Conservation (phyloP, 1,140 invertebrate genomes). For the Drosophila gunungcola region DNA sequence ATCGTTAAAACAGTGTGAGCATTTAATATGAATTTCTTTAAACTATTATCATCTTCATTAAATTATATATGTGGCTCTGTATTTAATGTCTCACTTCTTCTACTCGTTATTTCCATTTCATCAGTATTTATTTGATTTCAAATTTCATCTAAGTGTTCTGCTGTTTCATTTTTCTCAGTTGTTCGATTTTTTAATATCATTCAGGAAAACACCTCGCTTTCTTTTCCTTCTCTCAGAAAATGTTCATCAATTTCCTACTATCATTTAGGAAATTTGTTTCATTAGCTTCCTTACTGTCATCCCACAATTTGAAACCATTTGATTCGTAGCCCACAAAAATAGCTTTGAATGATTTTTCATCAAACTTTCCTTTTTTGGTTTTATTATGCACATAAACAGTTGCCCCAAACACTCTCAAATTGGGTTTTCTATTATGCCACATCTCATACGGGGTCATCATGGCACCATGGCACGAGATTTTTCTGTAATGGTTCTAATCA, state of each 20-base stretch:
- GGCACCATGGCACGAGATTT: slow-evolving; percentile 10
- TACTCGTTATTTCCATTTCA: background rate
- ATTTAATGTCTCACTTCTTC: slow-evolving; percentile 29
- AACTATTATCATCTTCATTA: slow-evolving; percentile 7
- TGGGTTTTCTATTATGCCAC: slow-evolving; percentile 12
- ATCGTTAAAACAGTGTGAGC: slow-evolving; percentile 19
- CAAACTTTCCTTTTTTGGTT: slow-evolving; percentile 1
- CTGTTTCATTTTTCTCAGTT: background rate
- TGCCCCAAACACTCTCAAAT: slow-evolving; percentile 17
- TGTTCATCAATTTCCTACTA: slow-evolving; percentile 1
- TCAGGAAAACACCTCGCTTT: slow-evolving; percentile 1
- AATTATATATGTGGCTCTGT: slow-evolving; percentile 12
- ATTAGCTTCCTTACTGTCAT: slow-evolving; percentile 20
- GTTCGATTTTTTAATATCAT: slow-evolving; percentile 3
- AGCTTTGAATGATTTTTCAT: slow-evolving; percentile 7
- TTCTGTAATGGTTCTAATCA: background rate
- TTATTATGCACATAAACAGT: slow-evolving; percentile 1
- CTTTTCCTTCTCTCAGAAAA: slow-evolving; percentile 15
- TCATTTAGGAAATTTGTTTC: slow-evolving; percentile 1
- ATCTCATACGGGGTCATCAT: slow-evolving; percentile 9
- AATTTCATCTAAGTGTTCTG: background rate
- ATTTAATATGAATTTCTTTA: slow-evolving; percentile 21
- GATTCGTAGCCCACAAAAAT: slow-evolving; percentile 11
- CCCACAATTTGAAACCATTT: slow-evolving; percentile 18
- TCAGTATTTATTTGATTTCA: background rate